A percentile compares a stretch with the other conserved stretches of the same genome.
Evolutionary conservation across 2,113 vertebrate species (phyloP).

Genomic region (Zeus faber): DNA sequence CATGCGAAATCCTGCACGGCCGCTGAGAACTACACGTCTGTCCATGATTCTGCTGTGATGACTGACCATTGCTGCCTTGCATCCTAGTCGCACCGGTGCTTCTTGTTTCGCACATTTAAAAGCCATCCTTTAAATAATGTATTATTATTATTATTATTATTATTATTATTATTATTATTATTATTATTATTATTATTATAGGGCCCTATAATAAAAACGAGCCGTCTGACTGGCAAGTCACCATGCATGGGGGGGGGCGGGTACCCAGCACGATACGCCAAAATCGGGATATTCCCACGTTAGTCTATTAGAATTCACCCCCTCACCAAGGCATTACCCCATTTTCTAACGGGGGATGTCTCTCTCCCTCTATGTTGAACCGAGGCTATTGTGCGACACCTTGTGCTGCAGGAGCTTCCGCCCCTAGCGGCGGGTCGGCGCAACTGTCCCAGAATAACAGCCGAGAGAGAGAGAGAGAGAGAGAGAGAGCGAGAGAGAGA

Average conservation of each 20-base stretch:
- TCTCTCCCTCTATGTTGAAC: constrained; percentile 38
- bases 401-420: constrained; percentile 59
- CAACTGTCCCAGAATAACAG: constrained; percentile 56
- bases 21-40: constrained; percentile 32
- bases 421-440: constrained; percentile 68
- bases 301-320: constrained; percentile 65
- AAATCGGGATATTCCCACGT: constrained; percentile 67
- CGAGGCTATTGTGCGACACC: constrained; percentile 52
- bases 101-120: constrained; percentile 27
- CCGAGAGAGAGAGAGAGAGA: constrained; percentile 41
- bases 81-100: constrained; percentile 30
- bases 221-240: constrained; percentile 30
- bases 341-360: constrained; percentile 48
- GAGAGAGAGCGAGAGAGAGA: constrained; percentile 20
- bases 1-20: constrained; percentile 56
- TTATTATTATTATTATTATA: background rate
- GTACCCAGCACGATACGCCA: constrained; percentile 46
- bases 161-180: constrained; percentile 4
- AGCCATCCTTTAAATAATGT: constrained; percentile 2
- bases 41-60: constrained; percentile 18
- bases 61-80: constrained; percentile 20
- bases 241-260: constrained; percentile 40
- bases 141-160: background rate
- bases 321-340: constrained; percentile 62
- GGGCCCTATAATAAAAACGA: constrained; percentile 40